A percentile compares a stretch with the other conserved stretches of the same genome.
These are phyloP conservation scores for Dendrophyllia cribrosa DNA, from an alignment of 64 coral and sea anemone genomes.

Conservation along the genomic window DNA sequence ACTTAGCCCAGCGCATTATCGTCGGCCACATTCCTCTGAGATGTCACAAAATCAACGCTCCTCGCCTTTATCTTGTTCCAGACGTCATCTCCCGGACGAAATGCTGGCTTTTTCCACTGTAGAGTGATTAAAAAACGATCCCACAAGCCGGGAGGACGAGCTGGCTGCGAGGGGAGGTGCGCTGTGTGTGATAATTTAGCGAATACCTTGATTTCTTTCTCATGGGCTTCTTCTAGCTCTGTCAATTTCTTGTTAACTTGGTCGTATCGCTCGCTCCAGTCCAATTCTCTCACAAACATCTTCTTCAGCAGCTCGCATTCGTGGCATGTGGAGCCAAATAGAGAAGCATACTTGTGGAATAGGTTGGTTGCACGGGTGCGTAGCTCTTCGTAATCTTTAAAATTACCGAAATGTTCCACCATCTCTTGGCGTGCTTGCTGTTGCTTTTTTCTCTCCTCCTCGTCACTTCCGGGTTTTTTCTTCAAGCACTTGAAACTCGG, in stretches of 20 bases:
- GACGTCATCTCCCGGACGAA: slow-evolving; percentile 16
- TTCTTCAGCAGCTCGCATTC: slow-evolving; percentile 45
- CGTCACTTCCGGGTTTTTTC: background rate
- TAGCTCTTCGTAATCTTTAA: slow-evolving; percentile 20
- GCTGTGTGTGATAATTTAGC: background rate
- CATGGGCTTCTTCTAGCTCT: background rate
- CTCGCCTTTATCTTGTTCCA: slow-evolving; percentile 19
- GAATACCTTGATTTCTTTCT: background rate
- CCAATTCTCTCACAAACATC: background rate
- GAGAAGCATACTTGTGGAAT: slow-evolving; percentile 45
- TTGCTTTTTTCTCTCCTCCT: background rate
- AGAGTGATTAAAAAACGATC: slow-evolving; percentile 15
- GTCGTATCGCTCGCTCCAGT: background rate
- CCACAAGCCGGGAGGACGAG: background rate
- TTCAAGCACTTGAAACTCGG: background rate
- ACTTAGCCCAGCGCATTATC: too few species aligned
- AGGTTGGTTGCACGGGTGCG: slow-evolving; percentile 14
- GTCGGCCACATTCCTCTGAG: background rate
- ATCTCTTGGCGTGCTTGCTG: background rate
- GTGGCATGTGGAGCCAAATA: slow-evolving; percentile 13
- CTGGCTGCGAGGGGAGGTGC: background rate
- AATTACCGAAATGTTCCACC: slow-evolving; percentile 14
- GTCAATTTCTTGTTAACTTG: background rate
- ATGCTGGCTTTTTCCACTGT: slow-evolving; percentile 19
- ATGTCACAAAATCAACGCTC: background rate